Base-by-base conservation (phyloP, 2,113 vertebrate species). In the Capra hircus region DNA sequence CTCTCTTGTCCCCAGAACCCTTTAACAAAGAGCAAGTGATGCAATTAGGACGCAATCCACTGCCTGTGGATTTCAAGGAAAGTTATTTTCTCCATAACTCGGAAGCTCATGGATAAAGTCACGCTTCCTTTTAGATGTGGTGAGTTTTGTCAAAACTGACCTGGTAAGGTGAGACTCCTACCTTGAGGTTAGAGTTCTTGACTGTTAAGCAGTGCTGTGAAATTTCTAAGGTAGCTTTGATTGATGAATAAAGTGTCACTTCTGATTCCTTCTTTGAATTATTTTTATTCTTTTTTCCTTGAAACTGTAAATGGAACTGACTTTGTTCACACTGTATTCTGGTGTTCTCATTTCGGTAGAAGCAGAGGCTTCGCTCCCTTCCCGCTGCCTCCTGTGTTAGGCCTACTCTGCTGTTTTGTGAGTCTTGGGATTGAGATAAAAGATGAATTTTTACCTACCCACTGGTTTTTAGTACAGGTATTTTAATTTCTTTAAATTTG, bases 21-120 rank as follows among this genome's bases (percentile, higher is more conserved):
- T 89, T 33, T 83, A 96, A 96, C 91, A 96, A 93, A 97, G 95
- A 96, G 52, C 27, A 91, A 67, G 57, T 96, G 96, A 98, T 97
- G 97, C 85, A 98, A 83, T 92, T 64, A 57, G 64, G 59, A n/a
- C 74, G 93, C 45, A 97, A 78, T 83, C 55, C 6, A 5, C 62
- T 85, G 85, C 92, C 45, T 87, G 33, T 93, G 92, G 15, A 57
- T 81, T 96, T 97, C 85, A 95, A 86, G 93, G 77, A 88, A 96
- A 86, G 40, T 94, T 86, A 57, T 36, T 92, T 93, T 85, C 28
- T 53, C 45, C 28, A 88, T 45, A 95, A 9, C 15, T 71, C 15
- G 5, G 80, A 94, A 97, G 48, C 71, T 91, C 15, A 13, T 33
- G 53, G 59, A 27, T 9, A 60, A 64, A 93, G 50, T 62, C 89